These are phyloP conservation scores for Cephus rjabovi DNA, from an alignment of 2,888 invertebrate species.

Conservation along the genomic window DNA sequence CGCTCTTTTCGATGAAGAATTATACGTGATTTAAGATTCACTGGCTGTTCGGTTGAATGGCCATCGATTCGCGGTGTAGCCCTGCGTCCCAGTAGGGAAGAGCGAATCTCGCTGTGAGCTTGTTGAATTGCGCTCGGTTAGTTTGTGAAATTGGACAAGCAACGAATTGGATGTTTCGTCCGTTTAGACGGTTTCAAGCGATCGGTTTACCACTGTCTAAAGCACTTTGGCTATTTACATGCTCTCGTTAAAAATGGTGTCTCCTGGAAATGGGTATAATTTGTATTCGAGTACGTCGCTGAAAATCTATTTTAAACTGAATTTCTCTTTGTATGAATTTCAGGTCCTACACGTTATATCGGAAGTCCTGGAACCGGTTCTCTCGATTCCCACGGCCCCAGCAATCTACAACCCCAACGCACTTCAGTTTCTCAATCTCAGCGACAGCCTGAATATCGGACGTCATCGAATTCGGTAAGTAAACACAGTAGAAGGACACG, in stretches of 20 bases:
- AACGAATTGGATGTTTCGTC: conserved; percentile 18
- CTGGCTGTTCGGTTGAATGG: neutral
- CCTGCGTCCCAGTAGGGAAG: neutral
- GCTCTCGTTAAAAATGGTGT: neutral
- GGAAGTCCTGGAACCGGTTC: conserved; percentile 84
- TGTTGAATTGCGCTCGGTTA: conserved; percentile 17
- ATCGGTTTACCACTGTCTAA: conserved; percentile 10
- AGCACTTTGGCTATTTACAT: neutral
- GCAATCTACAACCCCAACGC: conserved; percentile 85
- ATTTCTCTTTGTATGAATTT: conserved; percentile 39
- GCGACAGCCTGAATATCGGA: conserved; percentile 81
- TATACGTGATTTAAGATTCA: neutral
- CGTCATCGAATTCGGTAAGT: conserved; percentile 78
- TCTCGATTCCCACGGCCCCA: conserved; percentile 69
- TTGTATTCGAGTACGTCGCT: neutral
- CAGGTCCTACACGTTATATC: conserved; percentile 91
- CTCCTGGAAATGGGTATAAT: neutral
- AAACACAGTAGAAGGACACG: neutral
- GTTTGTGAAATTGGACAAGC: conserved; percentile 21
- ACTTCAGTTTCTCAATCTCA: conserved; percentile 81
- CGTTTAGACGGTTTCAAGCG: conserved; percentile 2
- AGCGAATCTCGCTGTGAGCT: conserved; percentile 1
- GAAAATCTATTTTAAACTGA: neutral
- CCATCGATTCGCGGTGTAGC: neutral
- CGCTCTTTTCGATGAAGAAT: neutral